These are phyloP conservation scores for Caenorhabditis macrosperma DNA, from an alignment of 2,888 invertebrate species.

Conservation along the genomic window DNA sequence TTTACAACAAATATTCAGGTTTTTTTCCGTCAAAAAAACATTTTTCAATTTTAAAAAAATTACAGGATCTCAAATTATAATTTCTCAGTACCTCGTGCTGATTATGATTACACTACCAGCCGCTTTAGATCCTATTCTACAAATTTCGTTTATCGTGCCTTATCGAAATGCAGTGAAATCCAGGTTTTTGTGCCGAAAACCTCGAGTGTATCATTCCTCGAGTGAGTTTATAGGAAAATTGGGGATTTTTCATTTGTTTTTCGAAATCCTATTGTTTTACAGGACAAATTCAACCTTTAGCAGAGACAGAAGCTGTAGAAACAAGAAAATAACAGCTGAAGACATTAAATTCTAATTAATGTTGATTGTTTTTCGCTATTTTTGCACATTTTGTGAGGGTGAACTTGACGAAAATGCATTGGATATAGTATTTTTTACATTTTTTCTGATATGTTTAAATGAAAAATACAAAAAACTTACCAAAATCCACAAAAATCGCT, in stretches of 20 bases:
- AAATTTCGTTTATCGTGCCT: constrained; percentile 34
- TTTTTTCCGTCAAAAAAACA: too few species aligned
- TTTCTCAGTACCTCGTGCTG: constrained; percentile 31
- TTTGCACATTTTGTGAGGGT: too few species aligned
- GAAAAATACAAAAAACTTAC: too few species aligned
- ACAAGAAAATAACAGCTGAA: too few species aligned
- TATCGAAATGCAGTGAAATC: constrained; percentile 6
- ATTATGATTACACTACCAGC: constrained; percentile 28
- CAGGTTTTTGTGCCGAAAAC: too few species aligned
- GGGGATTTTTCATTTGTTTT: constrained; percentile 10
- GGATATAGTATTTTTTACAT: neutral
- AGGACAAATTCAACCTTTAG: too few species aligned
- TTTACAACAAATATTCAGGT: constrained; percentile 36
- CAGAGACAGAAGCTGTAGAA: too few species aligned
- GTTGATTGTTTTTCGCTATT: too few species aligned
- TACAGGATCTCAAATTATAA: constrained; percentile 21
- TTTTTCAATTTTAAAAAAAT: neutral
- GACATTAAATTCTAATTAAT: too few species aligned
- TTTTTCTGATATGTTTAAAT: neutral
- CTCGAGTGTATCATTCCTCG: neutral
- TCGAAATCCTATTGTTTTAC: too few species aligned
- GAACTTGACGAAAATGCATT: too few species aligned
- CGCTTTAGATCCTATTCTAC: constrained; percentile 29
- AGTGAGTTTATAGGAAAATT: constrained; percentile 12
- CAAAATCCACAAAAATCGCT: neutral